A percentile compares a stretch with the other conserved stretches of the same genome.
These are phyloP conservation scores for Brachionus manjavacas DNA, from an alignment of 1,140 invertebrate genomes.

Conservation along the genomic window DNA sequence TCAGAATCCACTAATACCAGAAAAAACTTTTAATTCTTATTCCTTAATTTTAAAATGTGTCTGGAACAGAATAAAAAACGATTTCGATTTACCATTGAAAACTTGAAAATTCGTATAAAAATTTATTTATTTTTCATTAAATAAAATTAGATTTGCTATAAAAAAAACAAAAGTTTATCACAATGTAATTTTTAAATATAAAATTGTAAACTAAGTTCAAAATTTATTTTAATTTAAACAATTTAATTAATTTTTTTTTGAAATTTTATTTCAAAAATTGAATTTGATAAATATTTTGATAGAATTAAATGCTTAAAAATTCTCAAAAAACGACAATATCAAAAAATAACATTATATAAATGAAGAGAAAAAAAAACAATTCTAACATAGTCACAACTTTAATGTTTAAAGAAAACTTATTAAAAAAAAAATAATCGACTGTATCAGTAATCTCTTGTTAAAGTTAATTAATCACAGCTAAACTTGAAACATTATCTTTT, in stretches of 20 bases:
- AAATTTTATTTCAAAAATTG: background rate
- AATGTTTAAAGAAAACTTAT: background rate
- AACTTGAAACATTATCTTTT: background rate
- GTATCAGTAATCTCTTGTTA: background rate
- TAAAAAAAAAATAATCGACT: background rate
- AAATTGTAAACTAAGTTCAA: too few species aligned
- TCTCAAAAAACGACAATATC: background rate
- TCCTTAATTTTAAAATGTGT: too few species aligned
- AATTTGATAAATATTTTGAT: background rate
- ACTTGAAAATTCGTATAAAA: too few species aligned
- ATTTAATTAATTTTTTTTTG: background rate
- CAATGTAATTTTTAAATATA: background rate
- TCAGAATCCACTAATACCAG: too few species aligned
- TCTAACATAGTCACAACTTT: background rate
- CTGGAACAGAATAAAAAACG: too few species aligned
- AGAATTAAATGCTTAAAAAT: background rate
- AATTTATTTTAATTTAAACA: too few species aligned
- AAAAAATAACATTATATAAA: background rate
- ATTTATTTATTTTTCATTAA: background rate
- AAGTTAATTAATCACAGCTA: background rate
- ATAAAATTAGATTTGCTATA: background rate
- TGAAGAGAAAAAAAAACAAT: background rate
- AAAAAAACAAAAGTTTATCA: background rate
- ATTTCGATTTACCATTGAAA: too few species aligned
- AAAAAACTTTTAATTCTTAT: too few species aligned